Base-by-base conservation (phyloP, 2,113 vertebrate genomes). In the Genyomyrus donnyi region DNA sequence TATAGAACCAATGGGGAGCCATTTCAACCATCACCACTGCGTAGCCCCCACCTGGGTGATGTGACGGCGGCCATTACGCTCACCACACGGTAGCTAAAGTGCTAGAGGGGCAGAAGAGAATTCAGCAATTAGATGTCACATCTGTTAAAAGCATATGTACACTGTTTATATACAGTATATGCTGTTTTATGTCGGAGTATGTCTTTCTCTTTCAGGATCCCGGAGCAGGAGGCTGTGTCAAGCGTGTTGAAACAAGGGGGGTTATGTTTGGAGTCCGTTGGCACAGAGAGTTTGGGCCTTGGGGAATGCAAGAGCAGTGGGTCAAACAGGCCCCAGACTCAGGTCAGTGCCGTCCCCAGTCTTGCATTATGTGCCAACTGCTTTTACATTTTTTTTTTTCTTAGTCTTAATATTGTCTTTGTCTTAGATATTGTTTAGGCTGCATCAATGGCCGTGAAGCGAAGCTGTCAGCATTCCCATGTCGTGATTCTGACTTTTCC, bases 181-280 rank as follows among this genome's bases (percentile, higher is more conserved):
- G 15, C 49, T n/a, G 13, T 49, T 42, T n/a, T 27, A n/a, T 11
- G 17, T 66, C 15, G 5, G 52, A 11, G 9, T 6, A 1, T 49
- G 66, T 39, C 13, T 77, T n/a, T 80, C 85, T 21, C 66, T 86
- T 11, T 56, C 94, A 99, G 98, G 92, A 94, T 99, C 93, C 98
- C 98, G 0, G 97, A 98, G 95, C 98, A 98, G 94, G 97, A 98
- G 88, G 94, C 94, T 0, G 95, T 97, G 90, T 96, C 97, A 83
- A 97, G 97, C 91, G 93, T 98, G 92, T 95, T 99, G 92, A 97
- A 95, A 93, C 98, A 99, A 92, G 96, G 96, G 2, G 91, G 94
- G 19, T 94, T 95, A 88, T 99, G 98, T 93, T 93, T 99, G 94
- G 98, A 99, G 93, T 96, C 96, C 90, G 94, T 94, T 49, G 96